Base-by-base conservation (phyloP, 2,797 vertebrate genomes). In the Ibycter americanus region DNA sequence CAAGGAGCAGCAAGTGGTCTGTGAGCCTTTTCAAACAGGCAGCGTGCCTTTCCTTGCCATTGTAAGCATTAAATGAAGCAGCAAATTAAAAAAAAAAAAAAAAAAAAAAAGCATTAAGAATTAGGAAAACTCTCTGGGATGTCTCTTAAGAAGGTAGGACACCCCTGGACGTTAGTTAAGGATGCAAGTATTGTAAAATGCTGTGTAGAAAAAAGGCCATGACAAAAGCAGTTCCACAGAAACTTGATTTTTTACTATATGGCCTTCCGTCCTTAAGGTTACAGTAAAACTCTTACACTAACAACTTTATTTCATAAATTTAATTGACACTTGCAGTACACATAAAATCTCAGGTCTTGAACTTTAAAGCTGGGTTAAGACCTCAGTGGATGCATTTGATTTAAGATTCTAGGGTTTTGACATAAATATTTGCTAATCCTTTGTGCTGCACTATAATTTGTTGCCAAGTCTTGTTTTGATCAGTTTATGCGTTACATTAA, bases 401-500 rank as follows among this genome's bases (percentile, higher is more conserved):
- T 91, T 95, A 94, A 83, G 54, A 62, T 78, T 68, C 54, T 68
- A 47, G 25, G 29, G 3, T 31, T 51, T 82, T 67, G 32, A 51
- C 62, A 49, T 54, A 71, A 71, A 68, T 79, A 73, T 87, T 89
- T 85, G 8, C n/a, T 20, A 72, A 63, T 93, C 65, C 15, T 88
- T 76, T 79, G 89, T 68, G 21, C 18, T 25, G 29, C 42, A 4
- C 47, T 79, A 47, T 42, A 89, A 46, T 96, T 93, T 93, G 31
- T 78, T 89, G 46, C n/a, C 65, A 54, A 56, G 63, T 80, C 96
- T 38, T 58, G 31, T 96, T 96, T 93, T 71, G 32, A 80, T 92
- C 86, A 63, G 68, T 95, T 93, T 83, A 74, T 90, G 54, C 46
- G 44, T 51, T 81, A 40, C 38, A 68, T 93, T 94, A 90, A 67